Percentiles rank a stretch among this genome's conserved stretches.
Conservation (phyloP, 2,797 vertebrate genomes). For the Coluber constrictor region DNA sequence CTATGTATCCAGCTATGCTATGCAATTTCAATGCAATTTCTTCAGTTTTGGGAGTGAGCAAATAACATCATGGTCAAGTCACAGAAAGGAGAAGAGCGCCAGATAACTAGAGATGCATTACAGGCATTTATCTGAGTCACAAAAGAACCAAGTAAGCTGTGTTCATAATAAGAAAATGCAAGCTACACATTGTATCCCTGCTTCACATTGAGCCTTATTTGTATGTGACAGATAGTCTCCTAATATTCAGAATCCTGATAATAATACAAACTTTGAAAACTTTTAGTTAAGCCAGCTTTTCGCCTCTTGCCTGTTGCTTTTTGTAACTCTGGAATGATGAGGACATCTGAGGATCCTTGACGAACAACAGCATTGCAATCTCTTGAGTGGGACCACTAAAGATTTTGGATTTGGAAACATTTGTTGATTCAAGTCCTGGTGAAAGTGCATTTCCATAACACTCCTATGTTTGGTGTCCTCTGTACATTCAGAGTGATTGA, state of each 20-base stretch:
- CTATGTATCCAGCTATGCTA: too few species aligned
- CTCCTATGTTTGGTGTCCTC: neutral
- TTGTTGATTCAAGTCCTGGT: neutral
- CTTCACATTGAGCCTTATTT: neutral
- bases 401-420: neutral
- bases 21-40: neutral
- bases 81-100: rapidly evolving
- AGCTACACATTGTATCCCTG: neutral
- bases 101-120: rapidly evolving
- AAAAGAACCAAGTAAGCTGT: neutral
- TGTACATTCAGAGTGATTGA: neutral
- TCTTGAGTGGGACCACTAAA: neutral
- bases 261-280: neutral
- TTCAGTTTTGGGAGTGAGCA: rapidly evolving
- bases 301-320: neutral
- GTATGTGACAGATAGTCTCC: neutral
- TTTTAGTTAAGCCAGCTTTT: neutral
- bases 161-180: neutral
- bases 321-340: neutral
- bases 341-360: neutral
- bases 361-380: neutral
- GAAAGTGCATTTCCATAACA: neutral
- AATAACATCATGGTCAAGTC: neutral
- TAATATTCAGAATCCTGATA: neutral
- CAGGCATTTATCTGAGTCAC: neutral